phyloP scores from a whole-genome alignment of 2,113 vertebrate genomes.

The Thermophis baileyi region DNA sequence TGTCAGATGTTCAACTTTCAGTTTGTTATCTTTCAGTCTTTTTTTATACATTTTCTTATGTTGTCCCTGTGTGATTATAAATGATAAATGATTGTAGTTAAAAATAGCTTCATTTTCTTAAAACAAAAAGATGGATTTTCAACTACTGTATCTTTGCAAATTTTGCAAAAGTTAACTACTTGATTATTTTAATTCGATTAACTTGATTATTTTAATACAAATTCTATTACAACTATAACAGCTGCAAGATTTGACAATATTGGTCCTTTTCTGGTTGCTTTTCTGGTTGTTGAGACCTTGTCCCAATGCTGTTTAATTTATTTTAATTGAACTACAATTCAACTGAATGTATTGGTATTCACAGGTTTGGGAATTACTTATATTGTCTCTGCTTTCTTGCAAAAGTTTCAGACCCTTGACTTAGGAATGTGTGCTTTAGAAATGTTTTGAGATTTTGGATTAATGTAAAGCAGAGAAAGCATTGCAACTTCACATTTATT shows the following conservation, averaged over 20 bases:
- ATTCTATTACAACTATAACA: not conserved
- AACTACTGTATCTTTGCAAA: not conserved
- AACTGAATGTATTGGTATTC: not conserved
- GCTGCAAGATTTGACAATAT: not conserved
- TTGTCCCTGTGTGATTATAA: constrained; percentile 37
- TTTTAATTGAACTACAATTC: not conserved
- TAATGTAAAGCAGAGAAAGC: not conserved
- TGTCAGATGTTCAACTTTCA: constrained; percentile 28
- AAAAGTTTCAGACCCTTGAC: not conserved
- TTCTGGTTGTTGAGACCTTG: not conserved
- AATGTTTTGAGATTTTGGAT: constrained; percentile 4
- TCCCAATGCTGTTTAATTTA: not conserved
- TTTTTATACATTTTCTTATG: constrained; percentile 10
- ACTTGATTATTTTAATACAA: not conserved
- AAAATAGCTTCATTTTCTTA: not conserved
- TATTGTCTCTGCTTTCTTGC: not conserved
- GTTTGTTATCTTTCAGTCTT: not conserved
- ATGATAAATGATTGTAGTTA: not conserved
- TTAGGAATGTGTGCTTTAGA: not conserved
- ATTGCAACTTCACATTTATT: not conserved
- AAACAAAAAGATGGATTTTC: not conserved
- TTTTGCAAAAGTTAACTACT: not conserved
- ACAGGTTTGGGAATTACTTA: not conserved
- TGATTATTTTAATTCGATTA: not conserved
- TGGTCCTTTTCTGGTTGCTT: not conserved